These are phyloP conservation scores for Nasua narica DNA, from an alignment of 2,797 vertebrate genomes.

Conservation along the genomic window DNA sequence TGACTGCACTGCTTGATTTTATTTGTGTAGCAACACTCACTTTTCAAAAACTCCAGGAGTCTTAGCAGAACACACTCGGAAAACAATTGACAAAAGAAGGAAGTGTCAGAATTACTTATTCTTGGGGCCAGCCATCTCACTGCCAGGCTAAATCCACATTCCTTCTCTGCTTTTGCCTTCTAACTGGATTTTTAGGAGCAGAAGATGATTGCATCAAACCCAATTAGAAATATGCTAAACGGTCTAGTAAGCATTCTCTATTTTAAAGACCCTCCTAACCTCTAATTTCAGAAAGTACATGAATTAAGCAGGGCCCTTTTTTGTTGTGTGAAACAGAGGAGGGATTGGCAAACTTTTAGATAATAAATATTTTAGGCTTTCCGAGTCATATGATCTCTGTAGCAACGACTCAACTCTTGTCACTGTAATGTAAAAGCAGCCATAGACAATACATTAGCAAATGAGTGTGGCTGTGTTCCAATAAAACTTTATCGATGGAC, in stretches of 20 bases:
- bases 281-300: slow-evolving; percentile 9
- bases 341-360: not conserved
- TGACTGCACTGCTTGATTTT: not conserved
- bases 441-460: not conserved
- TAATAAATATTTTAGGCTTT: not conserved
- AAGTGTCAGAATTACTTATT: not conserved
- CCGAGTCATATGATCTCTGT: not conserved
- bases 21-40: slow-evolving; percentile 15
- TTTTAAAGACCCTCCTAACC: not conserved
- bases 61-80: slow-evolving; percentile 49
- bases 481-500: not conserved
- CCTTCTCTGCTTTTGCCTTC: slow-evolving; percentile 33
- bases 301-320: not conserved
- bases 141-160: slow-evolving; percentile 17
- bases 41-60: slow-evolving; percentile 49
- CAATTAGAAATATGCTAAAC: not conserved
- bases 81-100: slow-evolving; percentile 27
- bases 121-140: not conserved
- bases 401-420: not conserved
- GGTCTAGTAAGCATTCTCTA: not conserved
- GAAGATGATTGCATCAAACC: not conserved
- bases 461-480: not conserved
- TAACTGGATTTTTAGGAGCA: not conserved
- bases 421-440: not conserved
- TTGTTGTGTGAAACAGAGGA: not conserved